Conservation (phyloP, 2,113 vertebrate species). For the Tichodroma muraria region DNA sequence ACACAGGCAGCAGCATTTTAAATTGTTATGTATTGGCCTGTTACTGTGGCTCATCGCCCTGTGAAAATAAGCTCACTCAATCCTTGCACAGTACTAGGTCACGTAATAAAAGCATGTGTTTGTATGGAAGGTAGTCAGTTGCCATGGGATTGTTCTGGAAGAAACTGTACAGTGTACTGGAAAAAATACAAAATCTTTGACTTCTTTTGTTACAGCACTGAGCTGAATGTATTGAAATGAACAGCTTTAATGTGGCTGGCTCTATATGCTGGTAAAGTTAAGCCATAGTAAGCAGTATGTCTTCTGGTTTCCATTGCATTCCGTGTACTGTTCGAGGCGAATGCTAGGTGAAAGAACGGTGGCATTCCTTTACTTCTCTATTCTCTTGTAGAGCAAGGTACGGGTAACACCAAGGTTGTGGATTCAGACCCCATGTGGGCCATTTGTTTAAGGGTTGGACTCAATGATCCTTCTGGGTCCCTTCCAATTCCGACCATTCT, state of each 20-base stretch:
- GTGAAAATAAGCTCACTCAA: background rate
- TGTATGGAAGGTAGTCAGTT: background rate
- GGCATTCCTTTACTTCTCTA: background rate
- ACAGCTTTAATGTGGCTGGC: background rate
- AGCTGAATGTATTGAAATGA: background rate
- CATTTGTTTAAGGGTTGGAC: background rate
- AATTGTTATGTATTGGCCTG: background rate
- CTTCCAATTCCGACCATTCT: background rate
- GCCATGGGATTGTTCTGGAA: background rate
- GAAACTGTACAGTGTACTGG: background rate
- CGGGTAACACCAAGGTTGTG: fast-evolving
- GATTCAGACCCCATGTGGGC: background rate
- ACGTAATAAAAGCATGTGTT: background rate
- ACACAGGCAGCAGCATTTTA: background rate
- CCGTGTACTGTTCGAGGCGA: background rate
- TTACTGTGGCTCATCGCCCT: background rate
- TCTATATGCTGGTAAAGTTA: background rate
- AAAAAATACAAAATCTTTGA: background rate
- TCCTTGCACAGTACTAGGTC: background rate
- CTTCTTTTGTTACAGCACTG: background rate
- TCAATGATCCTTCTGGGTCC: background rate
- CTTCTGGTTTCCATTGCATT: background rate
- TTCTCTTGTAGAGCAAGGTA: background rate
- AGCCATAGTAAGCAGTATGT: background rate
- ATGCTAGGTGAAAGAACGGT: background rate